These are phyloP conservation scores for Schizaphis graminum DNA, from an alignment of 2,888 invertebrate genomes.

Conservation along the genomic window DNA sequence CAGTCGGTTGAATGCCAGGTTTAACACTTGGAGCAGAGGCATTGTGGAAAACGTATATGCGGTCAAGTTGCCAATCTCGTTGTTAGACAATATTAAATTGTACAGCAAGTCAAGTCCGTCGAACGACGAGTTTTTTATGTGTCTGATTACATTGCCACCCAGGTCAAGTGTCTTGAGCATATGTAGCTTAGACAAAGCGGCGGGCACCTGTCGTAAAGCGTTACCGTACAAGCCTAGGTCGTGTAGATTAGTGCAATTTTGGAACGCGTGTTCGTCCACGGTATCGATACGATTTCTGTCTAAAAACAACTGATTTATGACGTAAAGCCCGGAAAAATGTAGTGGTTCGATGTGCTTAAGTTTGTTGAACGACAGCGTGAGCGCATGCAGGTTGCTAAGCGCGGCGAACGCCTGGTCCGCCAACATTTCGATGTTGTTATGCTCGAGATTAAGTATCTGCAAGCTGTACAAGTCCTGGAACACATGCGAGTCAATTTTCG, in stretches of 20 bases:
- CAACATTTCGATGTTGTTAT: slow-evolving; percentile 86
- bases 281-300: slow-evolving; percentile 88
- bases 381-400: slow-evolving; percentile 93
- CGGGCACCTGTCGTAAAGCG: slow-evolving; percentile 83
- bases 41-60: slow-evolving; percentile 84
- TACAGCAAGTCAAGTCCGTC: slow-evolving; percentile 88
- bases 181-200: slow-evolving; percentile 87
- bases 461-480: slow-evolving; percentile 90
- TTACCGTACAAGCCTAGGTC: slow-evolving; percentile 93
- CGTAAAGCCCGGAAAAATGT: slow-evolving; percentile 89
- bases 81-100: slow-evolving; percentile 89
- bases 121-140: slow-evolving; percentile 85
- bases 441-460: slow-evolving; percentile 87
- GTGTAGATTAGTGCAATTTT: slow-evolving; percentile 91
- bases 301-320: slow-evolving; percentile 85
- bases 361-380: slow-evolving; percentile 88
- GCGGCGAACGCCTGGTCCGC: slow-evolving; percentile 90
- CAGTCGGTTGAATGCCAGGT: slow-evolving; percentile 88
- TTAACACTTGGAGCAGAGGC: slow-evolving; percentile 86
- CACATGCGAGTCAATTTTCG: slow-evolving; percentile 84
- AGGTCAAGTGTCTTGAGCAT: slow-evolving; percentile 89
- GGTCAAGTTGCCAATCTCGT: slow-evolving; percentile 86
- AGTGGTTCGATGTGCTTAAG: slow-evolving; percentile 87
- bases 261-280: slow-evolving; percentile 89
- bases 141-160: slow-evolving; percentile 89